A percentile compares a stretch with the other conserved stretches of the same genome.
phyloP scores from a whole-genome alignment of 1,140 invertebrate species.

The Drosophila azteca region DNA sequence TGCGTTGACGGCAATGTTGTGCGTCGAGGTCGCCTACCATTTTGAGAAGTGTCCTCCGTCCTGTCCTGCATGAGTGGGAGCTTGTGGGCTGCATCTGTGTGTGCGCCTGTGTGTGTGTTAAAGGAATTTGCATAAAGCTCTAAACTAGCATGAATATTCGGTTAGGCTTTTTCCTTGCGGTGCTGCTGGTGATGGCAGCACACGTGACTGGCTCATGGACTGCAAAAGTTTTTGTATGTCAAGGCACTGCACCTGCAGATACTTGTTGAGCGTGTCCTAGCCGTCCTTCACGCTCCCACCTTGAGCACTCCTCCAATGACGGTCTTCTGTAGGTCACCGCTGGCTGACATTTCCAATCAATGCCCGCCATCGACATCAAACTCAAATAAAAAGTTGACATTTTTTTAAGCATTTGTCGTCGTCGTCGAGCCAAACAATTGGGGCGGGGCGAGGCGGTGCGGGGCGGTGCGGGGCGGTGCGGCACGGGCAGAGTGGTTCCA shows the following conservation, averaged over 20 bases:
- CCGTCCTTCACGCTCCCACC: slow-evolving; percentile 23
- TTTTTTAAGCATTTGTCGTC: slow-evolving; percentile 52
- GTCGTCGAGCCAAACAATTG: slow-evolving; percentile 44
- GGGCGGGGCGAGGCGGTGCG: slow-evolving; percentile 30
- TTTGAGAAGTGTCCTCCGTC: slow-evolving; percentile 65
- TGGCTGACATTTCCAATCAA: slow-evolving; percentile 60
- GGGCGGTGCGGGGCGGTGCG: slow-evolving; percentile 28
- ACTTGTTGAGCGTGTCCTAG: slow-evolving; percentile 76
- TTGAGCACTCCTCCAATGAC: slow-evolving; percentile 60
- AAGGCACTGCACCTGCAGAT: slow-evolving; percentile 67
- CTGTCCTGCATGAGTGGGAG: slow-evolving; percentile 14
- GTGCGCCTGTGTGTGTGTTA: slow-evolving; percentile 32
- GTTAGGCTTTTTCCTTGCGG: slow-evolving; percentile 68
- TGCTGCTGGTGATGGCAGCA: slow-evolving; percentile 29
- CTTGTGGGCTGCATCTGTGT: slow-evolving; percentile 6
- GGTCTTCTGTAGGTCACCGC: slow-evolving; percentile 45
- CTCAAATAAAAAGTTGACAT: slow-evolving; percentile 41
- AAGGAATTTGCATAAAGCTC: slow-evolving; percentile 75
- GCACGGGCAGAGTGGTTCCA: slow-evolving; percentile 6
- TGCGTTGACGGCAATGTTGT: slow-evolving; percentile 55
- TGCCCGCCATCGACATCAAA: slow-evolving; percentile 23
- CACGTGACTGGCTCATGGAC: slow-evolving; percentile 62
- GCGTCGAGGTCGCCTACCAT: slow-evolving; percentile 76
- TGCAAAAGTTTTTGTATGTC: slow-evolving; percentile 67
- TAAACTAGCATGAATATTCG: slow-evolving; percentile 72